A percentile compares a stretch with the other conserved stretches of the same genome.
phyloP scores from a whole-genome alignment of 2,797 vertebrate species.

The Onychomys leucogaster region DNA sequence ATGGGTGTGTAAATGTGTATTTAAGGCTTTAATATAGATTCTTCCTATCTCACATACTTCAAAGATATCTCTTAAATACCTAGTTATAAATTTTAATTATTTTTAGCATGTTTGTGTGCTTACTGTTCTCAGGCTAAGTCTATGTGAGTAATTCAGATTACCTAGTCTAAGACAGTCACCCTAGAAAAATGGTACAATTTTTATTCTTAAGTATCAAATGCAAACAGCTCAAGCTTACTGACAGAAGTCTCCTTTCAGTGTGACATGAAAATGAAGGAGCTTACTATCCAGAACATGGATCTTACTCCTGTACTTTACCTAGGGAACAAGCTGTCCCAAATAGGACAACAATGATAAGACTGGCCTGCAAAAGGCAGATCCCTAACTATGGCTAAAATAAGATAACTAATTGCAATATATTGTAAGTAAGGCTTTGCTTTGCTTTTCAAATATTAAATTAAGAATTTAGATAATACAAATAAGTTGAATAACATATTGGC shows the following conservation, averaged over 20 bases:
- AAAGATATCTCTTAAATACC: background rate
- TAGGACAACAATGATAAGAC: background rate
- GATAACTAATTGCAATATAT: background rate
- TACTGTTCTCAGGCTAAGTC: no score
- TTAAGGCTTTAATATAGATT: background rate
- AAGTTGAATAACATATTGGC: background rate
- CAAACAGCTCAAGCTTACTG: background rate
- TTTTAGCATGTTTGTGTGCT: background rate
- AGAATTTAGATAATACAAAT: background rate
- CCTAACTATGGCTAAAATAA: background rate
- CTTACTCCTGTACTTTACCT: background rate
- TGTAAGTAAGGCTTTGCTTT: background rate
- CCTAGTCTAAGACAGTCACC: background rate
- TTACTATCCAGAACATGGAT: background rate
- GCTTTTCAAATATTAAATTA: slow-evolving; percentile 15
- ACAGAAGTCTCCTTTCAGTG: background rate
- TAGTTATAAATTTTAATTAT: background rate
- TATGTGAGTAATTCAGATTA: background rate
- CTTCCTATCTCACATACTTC: background rate
- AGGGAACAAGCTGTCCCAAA: background rate
- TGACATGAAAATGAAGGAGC: background rate
- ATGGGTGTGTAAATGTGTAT: no score
- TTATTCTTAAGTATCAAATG: slow-evolving; percentile 37
- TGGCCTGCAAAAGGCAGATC: slow-evolving; percentile 29
- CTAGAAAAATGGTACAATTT: background rate